Evolutionary conservation across 2,888 invertebrate genomes (phyloP), one percentile per base, ranked within the genome.

Genomic region (Harpagoxenus sublaevis): DNA sequence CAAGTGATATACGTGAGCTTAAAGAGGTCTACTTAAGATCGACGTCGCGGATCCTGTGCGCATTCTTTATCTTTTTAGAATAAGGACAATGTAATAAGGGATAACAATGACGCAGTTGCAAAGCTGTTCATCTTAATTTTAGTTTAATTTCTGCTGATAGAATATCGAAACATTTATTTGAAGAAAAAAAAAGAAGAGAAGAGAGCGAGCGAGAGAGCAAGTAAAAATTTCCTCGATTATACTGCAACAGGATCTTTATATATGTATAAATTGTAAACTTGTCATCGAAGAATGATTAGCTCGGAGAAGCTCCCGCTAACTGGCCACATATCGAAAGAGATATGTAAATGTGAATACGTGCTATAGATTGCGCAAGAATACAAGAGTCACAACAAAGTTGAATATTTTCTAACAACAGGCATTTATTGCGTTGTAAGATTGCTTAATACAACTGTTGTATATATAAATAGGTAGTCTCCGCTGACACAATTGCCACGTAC

Each of bases 401-500:
- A 86, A 66, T 83, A 78, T 84, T 55, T 86, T 74, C 84, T 51
- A 84, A 79, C 68, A 86, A 84, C 66, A 75, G 77, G 53, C 51
- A 77, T 84, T 86, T 86, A 86, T 86, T 86, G 71, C 74, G 81
- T 73, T 79, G 71, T 71, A 81, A 53, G 84, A 75, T 84, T 74
- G 62, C 23, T 78, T 84, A 18, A 71, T 70, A 84, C 75, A 86
- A 77, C 84, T 82, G 70, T 84, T 75, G 73, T 51, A 73, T 79
- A 73, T 79, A 77, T 73, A 83, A 62, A 71, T 55, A 57, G 51
- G 9, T 74, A 57, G 5, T 60, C 39, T 45, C 51, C 42, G 55
- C 66, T 70, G 48, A 70, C 39, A 70, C 39, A 81, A 55, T 39
- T 66, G 53, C 53, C 57, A 65, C 48, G 82, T 73, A 78, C 84